Percentiles rank a stretch among this genome's conserved stretches.
Evolutionary conservation across 2,888 invertebrate genomes (phyloP).

Genomic region (Cheilosia urbana): DNA sequence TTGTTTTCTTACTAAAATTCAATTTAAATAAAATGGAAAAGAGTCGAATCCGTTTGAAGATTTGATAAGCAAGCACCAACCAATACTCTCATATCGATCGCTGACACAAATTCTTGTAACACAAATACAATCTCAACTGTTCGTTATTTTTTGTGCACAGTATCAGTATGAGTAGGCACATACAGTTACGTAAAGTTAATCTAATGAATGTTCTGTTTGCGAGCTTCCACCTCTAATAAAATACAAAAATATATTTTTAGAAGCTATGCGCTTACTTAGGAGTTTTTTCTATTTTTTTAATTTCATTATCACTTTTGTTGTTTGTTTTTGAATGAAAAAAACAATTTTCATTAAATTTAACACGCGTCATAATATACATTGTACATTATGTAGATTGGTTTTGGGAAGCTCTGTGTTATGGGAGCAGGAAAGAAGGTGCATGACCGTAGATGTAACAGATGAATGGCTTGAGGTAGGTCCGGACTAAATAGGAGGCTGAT

Average conservation of each 20-base stretch:
- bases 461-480: constrained; percentile 26
- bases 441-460: neutral
- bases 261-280: neutral
- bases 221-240: neutral
- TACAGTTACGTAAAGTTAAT: constrained; percentile 15
- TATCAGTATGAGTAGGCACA: too few species aligned
- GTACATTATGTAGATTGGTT: neutral
- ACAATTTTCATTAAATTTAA: constrained; percentile 15
- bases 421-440: too few species aligned
- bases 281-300: constrained; percentile 5
- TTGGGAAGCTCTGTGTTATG: neutral
- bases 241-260: constrained; percentile 21
- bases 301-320: constrained; percentile 28
- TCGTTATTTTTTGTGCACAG: too few species aligned
- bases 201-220: constrained; percentile 5
- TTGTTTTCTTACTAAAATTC: constrained; percentile 5
- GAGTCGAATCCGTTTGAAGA: constrained; percentile 16
- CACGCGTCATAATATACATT: constrained; percentile 6
- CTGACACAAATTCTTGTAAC: constrained; percentile 28
- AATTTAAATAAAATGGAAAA: neutral
- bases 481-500: constrained; percentile 8
- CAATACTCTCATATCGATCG: neutral
- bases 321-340: constrained; percentile 10
- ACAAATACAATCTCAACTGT: neutral
- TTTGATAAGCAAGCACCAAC: neutral